Percentiles rank a stretch among this genome's conserved stretches.
These are phyloP conservation scores for Camelus dromedarius DNA, from an alignment of 2,113 vertebrate species.

Conservation along the genomic window DNA sequence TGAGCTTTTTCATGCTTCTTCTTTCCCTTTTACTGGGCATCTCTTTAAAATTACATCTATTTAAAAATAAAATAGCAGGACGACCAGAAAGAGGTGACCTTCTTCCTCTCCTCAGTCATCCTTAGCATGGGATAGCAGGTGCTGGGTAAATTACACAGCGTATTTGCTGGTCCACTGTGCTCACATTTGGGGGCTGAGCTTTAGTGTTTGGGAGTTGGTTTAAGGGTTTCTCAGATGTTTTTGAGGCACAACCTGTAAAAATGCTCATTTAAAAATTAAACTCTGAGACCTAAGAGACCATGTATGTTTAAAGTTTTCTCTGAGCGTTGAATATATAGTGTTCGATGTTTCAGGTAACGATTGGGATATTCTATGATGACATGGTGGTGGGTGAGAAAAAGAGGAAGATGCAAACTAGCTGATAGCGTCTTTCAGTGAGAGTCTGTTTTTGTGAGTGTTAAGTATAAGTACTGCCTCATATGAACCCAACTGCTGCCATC, in stretches of 20 bases:
- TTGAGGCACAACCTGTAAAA: slow-evolving; percentile 1
- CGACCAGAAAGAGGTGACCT: background rate
- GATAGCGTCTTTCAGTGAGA: background rate
- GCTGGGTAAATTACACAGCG: background rate
- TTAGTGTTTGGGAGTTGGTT: background rate
- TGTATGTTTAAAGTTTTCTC: background rate
- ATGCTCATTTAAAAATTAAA: slow-evolving; percentile 21
- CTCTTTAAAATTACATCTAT: background rate
- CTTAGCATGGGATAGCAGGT: background rate
- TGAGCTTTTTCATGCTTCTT: background rate
- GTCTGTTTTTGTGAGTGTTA: slow-evolving; percentile 29
- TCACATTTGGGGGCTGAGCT: background rate
- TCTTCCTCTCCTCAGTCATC: background rate
- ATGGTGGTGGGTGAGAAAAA: background rate
- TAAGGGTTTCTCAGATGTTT: background rate
- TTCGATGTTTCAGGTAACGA: background rate
- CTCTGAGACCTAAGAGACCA: background rate
- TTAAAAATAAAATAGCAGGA: background rate
- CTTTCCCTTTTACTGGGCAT: background rate
- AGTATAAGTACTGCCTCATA: background rate
- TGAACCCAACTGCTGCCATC: background rate
- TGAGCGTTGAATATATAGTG: background rate
- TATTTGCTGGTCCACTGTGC: background rate
- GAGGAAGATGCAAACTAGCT: background rate
- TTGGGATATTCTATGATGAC: background rate